Conservation (phyloP, 2,797 vertebrate genomes). For the Dromococcyx pavoninus region DNA sequence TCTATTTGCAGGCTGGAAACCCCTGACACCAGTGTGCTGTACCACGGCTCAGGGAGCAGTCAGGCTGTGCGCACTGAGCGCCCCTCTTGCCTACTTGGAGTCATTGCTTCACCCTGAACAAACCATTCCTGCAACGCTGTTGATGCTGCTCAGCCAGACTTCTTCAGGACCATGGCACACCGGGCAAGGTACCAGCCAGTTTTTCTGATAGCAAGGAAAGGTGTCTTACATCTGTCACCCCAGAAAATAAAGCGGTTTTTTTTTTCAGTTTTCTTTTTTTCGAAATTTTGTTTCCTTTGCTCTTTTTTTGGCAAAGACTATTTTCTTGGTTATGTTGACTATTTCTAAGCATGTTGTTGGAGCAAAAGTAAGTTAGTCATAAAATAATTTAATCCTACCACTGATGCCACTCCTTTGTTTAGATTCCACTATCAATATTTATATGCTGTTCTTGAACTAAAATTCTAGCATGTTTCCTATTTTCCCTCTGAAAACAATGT, state of each 20-base stretch:
- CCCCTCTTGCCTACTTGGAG: neutral
- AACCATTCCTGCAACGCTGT: accelerated
- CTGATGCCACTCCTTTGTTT: neutral
- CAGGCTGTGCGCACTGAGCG: neutral
- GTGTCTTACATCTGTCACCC: neutral
- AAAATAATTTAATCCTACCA: neutral
- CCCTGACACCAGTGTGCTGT: neutral
- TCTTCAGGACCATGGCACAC: neutral
- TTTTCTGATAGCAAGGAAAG: neutral
- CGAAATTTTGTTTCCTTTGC: neutral
- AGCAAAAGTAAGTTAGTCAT: neutral
- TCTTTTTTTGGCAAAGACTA: neutral
- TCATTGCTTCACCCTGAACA: neutral
- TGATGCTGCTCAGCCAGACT: neutral
- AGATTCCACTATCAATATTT: neutral
- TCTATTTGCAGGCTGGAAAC: neutral
- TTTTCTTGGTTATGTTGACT: neutral
- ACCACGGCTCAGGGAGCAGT: accelerated
- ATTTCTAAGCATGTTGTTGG: neutral
- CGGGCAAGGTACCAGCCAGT: neutral
- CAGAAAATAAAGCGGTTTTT: neutral
- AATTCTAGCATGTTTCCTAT: slow-evolving; percentile 34
- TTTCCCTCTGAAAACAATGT: slow-evolving; percentile 36
- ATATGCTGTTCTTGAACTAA: neutral
- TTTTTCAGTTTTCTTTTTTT: neutral